phyloP scores from a whole-genome alignment of 1,140 invertebrate genomes.

The Scaptodrosophila lebanonensis region DNA sequence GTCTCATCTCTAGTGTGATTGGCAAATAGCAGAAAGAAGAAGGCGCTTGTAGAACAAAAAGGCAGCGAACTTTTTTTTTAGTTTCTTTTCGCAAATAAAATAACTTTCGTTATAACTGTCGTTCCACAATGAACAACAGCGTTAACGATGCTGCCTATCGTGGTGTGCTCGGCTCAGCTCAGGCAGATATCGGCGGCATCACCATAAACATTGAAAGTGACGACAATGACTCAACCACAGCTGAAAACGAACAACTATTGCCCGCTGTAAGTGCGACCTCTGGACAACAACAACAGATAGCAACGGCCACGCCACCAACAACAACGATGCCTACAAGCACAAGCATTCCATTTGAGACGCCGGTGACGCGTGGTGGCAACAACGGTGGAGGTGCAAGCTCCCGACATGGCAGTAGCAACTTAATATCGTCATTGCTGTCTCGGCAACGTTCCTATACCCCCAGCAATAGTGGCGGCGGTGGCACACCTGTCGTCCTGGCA shows the following conservation, averaged over 20 bases:
- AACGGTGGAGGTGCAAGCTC: conserved; percentile 23
- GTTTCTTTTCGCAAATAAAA: conserved; percentile 6
- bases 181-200: conserved; percentile 16
- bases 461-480: conserved; percentile 23
- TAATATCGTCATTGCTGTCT: conserved; percentile 41
- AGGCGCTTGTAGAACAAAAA: too few species aligned
- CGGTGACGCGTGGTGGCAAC: conserved; percentile 21
- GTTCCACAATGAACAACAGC: conserved; percentile 44
- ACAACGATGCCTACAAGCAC: conserved; percentile 16
- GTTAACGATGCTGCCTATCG: conserved; percentile 43
- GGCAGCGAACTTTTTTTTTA: too few species aligned
- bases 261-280: conserved; percentile 33
- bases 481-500: conserved; percentile 28
- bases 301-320: background rate
- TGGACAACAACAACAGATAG: conserved; percentile 6
- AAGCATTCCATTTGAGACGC: conserved; percentile 37
- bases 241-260: conserved; percentile 52
- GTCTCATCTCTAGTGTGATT: too few species aligned
- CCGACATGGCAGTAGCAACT: conserved; percentile 22
- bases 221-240: conserved; percentile 65
- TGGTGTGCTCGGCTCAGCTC: conserved; percentile 15
- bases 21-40: background rate
- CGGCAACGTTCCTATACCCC: conserved; percentile 54
- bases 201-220: conserved; percentile 59
- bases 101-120: too few species aligned